Evolutionary conservation across 2,797 vertebrate species (phyloP).

Genomic region (Falco peregrinus): DNA sequence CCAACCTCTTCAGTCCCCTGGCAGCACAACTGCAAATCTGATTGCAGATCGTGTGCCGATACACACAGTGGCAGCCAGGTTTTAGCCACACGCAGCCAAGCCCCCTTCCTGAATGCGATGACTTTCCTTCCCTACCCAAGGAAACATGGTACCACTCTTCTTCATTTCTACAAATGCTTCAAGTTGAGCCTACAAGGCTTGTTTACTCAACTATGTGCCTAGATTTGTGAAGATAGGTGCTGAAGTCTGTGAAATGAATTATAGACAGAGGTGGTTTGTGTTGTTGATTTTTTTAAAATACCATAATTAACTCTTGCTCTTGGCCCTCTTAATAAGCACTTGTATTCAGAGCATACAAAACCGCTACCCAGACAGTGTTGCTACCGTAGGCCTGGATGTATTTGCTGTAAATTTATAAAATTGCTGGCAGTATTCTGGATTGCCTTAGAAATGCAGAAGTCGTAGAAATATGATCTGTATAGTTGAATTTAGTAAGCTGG

Average conservation of each 20-base stretch:
- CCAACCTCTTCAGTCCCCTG: background rate
- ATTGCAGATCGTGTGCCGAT: conserved; percentile 6
- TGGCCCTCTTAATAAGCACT: background rate
- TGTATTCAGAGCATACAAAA: background rate
- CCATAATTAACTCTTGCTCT: conserved; percentile 20
- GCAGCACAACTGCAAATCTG: background rate
- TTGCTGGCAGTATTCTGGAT: background rate
- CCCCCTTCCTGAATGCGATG: background rate
- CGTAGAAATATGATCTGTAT: background rate
- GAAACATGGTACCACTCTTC: background rate
- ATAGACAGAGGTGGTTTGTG: background rate
- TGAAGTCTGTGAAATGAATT: background rate
- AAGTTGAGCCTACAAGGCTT: background rate
- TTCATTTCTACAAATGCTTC: background rate
- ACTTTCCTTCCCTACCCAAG: background rate
- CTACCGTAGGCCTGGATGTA: background rate
- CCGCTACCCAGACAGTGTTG: background rate
- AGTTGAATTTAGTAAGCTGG: background rate
- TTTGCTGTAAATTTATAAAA: background rate
- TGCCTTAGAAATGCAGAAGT: conserved; percentile 2
- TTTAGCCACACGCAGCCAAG: background rate
- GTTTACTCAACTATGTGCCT: background rate
- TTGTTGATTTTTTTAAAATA: background rate
- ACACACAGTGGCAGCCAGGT: background rate
- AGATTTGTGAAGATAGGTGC: background rate